A percentile compares a stretch with the other conserved stretches of the same genome.
Conservation (phyloP, 2,113 vertebrate genomes). For the Scomber scombrus region DNA sequence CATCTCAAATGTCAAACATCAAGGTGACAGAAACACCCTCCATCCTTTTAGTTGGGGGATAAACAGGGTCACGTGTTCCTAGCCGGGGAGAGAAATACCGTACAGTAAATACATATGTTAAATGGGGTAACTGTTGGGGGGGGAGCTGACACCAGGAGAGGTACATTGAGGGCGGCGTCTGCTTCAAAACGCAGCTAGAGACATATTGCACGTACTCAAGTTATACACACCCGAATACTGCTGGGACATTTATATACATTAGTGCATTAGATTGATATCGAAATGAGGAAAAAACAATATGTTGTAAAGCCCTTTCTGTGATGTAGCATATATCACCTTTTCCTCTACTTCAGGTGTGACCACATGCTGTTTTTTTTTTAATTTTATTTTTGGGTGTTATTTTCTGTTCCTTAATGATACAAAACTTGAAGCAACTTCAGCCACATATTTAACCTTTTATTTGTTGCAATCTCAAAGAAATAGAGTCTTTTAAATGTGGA, state of each 20-base stretch:
- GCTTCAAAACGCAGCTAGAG: not conserved
- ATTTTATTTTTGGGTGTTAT: too few species aligned
- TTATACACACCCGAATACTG: not conserved
- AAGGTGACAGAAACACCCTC: not conserved
- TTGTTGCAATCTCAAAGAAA: too few species aligned
- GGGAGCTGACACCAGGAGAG: not conserved
- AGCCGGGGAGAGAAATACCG: not conserved
- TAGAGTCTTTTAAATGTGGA: too few species aligned
- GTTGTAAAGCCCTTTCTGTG: too few species aligned
- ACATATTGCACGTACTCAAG: too few species aligned
- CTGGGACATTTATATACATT: not conserved
- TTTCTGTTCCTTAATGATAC: too few species aligned
- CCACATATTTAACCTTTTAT: too few species aligned
- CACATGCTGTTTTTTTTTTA: too few species aligned
- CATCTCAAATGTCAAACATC: too few species aligned
- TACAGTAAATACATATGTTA: slow-evolving; percentile 7
- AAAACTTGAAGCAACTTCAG: too few species aligned
- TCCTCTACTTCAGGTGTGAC: too few species aligned
- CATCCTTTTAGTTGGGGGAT: not conserved
- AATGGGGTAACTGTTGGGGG: not conserved
- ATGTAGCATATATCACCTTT: too few species aligned
- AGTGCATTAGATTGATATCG: not conserved
- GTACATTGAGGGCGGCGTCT: not conserved
- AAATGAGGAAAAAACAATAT: not conserved
- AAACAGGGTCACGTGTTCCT: not conserved